These are phyloP conservation scores for Paracyclopina nana DNA, from an alignment of 1,140 invertebrate species.

Conservation along the genomic window DNA sequence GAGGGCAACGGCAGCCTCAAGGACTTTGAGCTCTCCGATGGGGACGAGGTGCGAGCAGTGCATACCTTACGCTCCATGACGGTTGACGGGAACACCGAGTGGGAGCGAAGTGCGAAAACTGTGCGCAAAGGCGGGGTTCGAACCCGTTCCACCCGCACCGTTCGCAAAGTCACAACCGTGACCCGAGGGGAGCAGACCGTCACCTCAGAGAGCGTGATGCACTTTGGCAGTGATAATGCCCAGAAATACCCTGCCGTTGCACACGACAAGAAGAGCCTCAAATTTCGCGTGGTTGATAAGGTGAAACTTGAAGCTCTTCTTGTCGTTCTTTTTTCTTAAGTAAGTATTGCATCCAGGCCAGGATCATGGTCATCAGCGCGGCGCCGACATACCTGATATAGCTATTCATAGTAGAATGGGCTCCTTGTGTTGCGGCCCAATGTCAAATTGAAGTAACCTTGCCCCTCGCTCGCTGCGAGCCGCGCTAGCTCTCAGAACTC, in stretches of 20 bases:
- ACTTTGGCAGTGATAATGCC: constrained; percentile 19
- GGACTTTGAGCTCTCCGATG: not conserved
- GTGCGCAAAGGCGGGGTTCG: constrained; percentile 28
- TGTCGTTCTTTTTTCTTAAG: no score
- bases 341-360: no score
- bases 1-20: not conserved
- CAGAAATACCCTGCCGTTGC: constrained; percentile 9
- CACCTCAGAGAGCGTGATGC: constrained; percentile 42
- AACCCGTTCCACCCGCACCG: constrained; percentile 60
- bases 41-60: constrained; percentile 25
- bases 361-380: no score
- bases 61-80: constrained; percentile 48
- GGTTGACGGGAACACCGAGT: constrained; percentile 13
- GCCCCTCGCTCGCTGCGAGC: no score
- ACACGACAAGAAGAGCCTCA: constrained; percentile 15
- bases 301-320: constrained; percentile 1
- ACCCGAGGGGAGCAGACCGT: constrained; percentile 62
- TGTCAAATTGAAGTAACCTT: no score
- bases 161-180: constrained; percentile 70
- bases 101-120: constrained; percentile 11
- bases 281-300: constrained; percentile 15
- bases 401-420: no score
- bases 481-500: no score
- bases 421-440: no score
- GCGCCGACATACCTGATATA: no score